Evolutionary conservation across 64 coral and sea anemone species (phyloP).

Genomic region (Montipora sp.): DNA sequence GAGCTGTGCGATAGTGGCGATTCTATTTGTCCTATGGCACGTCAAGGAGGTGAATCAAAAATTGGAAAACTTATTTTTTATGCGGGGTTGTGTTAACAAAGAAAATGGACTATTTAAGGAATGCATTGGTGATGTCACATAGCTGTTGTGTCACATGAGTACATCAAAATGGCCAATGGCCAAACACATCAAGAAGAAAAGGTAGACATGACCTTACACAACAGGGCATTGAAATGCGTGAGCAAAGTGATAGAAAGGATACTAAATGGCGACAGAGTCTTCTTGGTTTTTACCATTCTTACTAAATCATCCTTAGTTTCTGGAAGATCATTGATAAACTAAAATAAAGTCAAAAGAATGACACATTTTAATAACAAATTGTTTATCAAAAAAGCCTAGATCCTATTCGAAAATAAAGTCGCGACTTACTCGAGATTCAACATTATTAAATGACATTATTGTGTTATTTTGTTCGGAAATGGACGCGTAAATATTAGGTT

Average conservation of each 20-base stretch:
- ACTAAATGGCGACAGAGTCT: constrained; percentile 40
- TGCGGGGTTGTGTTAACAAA: no score
- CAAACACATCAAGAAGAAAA: no score
- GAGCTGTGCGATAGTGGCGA: constrained; percentile 38
- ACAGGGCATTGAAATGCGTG: background rate
- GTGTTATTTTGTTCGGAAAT: background rate
- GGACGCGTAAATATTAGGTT: no score
- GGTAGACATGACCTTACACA: no score
- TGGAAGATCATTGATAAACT: constrained; percentile 23
- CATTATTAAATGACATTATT: no score
- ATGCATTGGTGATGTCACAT: no score
- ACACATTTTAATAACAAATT: background rate
- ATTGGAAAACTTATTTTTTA: background rate
- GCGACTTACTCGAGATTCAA: no score
- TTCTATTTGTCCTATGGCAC: constrained; percentile 17
- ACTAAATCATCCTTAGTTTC: constrained; percentile 23
- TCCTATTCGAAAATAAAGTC: background rate
- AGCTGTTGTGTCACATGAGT: no score
- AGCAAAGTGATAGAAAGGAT: constrained; percentile 10
- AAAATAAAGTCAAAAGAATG: background rate
- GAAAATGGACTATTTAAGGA: no score
- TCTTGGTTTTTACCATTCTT: constrained; percentile 21
- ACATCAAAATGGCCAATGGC: no score
- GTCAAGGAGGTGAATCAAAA: constrained; percentile 7
- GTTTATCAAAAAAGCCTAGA: background rate